Evolutionary conservation across 35 echinoderm and acorn worm genomes (phyloP), one percentile per base, ranked within the genome.

Genomic region (Anneissia japonica): DNA sequence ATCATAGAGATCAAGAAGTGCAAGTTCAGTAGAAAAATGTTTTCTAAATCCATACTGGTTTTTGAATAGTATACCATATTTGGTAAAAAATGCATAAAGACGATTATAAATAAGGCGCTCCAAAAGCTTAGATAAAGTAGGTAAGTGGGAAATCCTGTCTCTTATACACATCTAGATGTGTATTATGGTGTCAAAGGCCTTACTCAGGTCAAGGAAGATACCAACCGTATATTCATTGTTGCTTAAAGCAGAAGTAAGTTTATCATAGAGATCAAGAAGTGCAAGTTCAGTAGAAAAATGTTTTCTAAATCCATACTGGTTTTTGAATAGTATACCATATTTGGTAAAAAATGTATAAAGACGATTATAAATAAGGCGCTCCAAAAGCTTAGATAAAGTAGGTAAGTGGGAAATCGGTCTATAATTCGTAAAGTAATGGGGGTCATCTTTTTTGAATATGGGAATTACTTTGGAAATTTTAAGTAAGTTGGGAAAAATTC

Each of bases 121-220:
- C 13, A 92, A 37, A 17, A 88, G 36, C 83, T 84, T 88, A 14
- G 79, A 88, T 30, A 92, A 79, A 77, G 12, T 74, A 28, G 80
- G 81, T 32, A 88, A 40, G 79, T 88, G 19, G 17, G 86, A 92
- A 39, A 88, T 88, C n/a, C n/a, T n/a, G n/a, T n/a, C n/a, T n/a
- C n/a, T n/a, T n/a, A n/a, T n/a, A n/a, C n/a, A n/a, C n/a, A n/a
- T n/a, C n/a, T n/a, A n/a, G n/a, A n/a, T n/a, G n/a, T n/a, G n/a
- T n/a, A n/a, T 16, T 4, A 45, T 45, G 40, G 40, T 16, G 16
- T 45, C 40, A 45, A 45, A 45, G 40, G 40, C 40, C 40, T 45
- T 45, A 16, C 40, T 45, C 5, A 45, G 40, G 16, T 45, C 40
- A 45, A 45, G 40, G 16, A 45, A 45, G 40, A 45, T 45, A 7